Evolutionary conservation across 2,113 vertebrate genomes (phyloP).

Genomic region (Anthoscopus minutus): DNA sequence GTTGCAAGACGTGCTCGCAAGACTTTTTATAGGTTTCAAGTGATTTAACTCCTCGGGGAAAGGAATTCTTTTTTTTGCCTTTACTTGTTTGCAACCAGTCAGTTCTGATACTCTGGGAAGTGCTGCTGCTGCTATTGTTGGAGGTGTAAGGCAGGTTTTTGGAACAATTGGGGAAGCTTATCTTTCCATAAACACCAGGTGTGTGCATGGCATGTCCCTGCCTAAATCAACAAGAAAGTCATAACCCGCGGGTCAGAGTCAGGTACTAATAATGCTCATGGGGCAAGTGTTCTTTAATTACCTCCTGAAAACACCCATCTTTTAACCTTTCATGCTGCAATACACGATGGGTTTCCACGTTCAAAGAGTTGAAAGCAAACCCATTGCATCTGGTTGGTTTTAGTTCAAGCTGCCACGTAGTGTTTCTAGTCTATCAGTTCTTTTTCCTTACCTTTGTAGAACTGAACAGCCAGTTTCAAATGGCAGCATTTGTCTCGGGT

Average conservation of each 20-base stretch:
- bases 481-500: background rate
- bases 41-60: background rate
- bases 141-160: background rate
- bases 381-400: background rate
- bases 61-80: background rate
- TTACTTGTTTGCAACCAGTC: background rate
- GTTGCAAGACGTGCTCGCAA: background rate
- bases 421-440: background rate
- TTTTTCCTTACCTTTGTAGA: background rate
- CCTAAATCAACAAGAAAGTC: slow-evolving; percentile 22
- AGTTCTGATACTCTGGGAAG: background rate
- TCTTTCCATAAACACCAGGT: slow-evolving; percentile 58
- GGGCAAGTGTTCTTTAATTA: slow-evolving; percentile 52
- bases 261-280: slow-evolving; percentile 31
- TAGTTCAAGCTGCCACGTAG: slow-evolving; percentile 10
- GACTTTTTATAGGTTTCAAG: background rate
- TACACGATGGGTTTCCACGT: background rate
- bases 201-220: background rate
- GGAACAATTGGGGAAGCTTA: background rate
- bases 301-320: slow-evolving; percentile 39
- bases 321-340: slow-evolving; percentile 37
- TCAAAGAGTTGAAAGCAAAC: slow-evolving; percentile 48
- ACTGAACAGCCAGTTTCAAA: background rate
- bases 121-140: background rate
- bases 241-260: slow-evolving; percentile 44